Percentiles rank a stretch among this genome's conserved stretches.
Evolutionary conservation across 2,113 vertebrate genomes (phyloP).

Genomic region (Cranoglanis bouderius): DNA sequence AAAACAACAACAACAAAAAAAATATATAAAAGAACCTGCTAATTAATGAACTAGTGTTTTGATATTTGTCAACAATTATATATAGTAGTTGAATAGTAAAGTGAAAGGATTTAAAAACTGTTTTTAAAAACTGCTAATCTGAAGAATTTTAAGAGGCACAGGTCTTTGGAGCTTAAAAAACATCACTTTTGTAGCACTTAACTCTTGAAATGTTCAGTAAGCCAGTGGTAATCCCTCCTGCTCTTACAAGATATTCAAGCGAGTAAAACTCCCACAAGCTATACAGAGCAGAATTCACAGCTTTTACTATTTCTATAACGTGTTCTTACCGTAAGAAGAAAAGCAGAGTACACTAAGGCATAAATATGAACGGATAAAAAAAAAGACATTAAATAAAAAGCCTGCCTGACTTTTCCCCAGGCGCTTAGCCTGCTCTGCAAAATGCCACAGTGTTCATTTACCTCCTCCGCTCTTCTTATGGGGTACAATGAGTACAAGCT

Average conservation of each 20-base stretch:
- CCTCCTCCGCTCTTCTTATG: conserved; percentile 39
- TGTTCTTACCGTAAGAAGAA: conserved; percentile 33
- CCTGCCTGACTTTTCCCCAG: conserved; percentile 49
- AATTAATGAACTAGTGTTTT: background rate
- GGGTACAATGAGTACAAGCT: conserved; percentile 43
- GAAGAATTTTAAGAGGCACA: background rate
- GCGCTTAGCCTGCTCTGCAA: conserved; percentile 52
- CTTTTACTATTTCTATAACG: conserved; percentile 29
- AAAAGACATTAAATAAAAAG: conserved; percentile 52
- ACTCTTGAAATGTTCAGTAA: background rate
- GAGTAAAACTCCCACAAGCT: background rate
- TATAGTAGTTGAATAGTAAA: background rate
- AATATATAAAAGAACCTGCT: background rate
- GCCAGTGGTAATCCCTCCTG: conserved; percentile 4
- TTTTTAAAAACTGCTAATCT: background rate
- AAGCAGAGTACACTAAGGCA: conserved; percentile 45
- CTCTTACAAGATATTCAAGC: background rate
- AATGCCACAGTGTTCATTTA: conserved; percentile 60
- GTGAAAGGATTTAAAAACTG: background rate
- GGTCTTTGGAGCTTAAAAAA: background rate
- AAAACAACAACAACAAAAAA: too few species aligned
- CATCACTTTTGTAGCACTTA: background rate
- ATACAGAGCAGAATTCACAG: background rate
- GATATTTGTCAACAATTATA: background rate
- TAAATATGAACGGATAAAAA: conserved; percentile 62